Evolutionary conservation across 2,888 invertebrate species (phyloP).

Genomic region (Kryphioiulus occultus): DNA sequence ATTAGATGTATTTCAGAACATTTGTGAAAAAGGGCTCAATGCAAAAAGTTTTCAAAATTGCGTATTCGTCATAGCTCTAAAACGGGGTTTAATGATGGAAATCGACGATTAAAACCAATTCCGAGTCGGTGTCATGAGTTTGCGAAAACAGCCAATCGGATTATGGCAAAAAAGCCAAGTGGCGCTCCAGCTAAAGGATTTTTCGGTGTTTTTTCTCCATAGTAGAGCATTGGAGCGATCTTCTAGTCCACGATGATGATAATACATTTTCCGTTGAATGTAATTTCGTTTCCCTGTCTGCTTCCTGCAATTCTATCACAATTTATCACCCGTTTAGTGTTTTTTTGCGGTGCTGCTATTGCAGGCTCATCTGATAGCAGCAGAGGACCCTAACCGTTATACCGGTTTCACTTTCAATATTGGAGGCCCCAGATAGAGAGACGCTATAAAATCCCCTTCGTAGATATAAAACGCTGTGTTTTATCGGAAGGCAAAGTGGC

Average conservation of each 20-base stretch:
- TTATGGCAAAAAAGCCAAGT: background rate
- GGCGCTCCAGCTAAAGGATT: background rate
- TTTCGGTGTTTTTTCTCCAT: background rate
- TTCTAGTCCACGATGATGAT: slow-evolving; percentile 32
- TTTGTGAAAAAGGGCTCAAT: no score
- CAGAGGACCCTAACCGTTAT: slow-evolving; percentile 11
- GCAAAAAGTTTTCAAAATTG: background rate
- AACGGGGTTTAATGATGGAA: background rate
- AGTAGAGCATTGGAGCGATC: background rate
- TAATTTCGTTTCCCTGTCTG: slow-evolving; percentile 40
- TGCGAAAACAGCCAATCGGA: slow-evolving; percentile 32
- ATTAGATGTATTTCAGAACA: no score
- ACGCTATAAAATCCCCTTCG: slow-evolving; percentile 28
- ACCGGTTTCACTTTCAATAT: background rate
- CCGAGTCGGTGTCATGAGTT: slow-evolving; percentile 1
- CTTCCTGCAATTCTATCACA: slow-evolving; percentile 40
- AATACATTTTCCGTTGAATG: slow-evolving; percentile 40
- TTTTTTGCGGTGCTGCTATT: slow-evolving; percentile 21
- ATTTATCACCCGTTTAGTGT: slow-evolving; percentile 40
- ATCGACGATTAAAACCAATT: background rate
- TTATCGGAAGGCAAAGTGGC: slow-evolving; percentile 40
- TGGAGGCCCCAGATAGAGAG: slow-evolving; percentile 27
- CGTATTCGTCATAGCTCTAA: background rate
- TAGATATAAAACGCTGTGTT: slow-evolving; percentile 15
- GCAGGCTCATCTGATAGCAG: slow-evolving; percentile 25